Percentiles rank a stretch among this genome's conserved stretches.
These are phyloP conservation scores for Nixonia krombeini DNA, from an alignment of 1,140 invertebrate species.

Conservation along the genomic window DNA sequence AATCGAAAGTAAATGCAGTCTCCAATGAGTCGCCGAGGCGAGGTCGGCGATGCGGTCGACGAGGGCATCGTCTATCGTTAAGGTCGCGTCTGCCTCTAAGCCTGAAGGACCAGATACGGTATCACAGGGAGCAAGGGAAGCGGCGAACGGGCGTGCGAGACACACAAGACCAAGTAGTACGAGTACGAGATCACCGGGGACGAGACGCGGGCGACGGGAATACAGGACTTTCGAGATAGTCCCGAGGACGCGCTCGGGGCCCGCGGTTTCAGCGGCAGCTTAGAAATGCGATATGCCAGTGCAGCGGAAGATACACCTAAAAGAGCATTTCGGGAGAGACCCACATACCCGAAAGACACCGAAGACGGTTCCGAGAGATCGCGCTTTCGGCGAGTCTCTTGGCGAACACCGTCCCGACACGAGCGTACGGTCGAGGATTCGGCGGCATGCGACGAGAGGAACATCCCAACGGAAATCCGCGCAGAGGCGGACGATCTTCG, in stretches of 20 bases:
- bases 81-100: constrained; percentile 50
- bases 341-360: neutral
- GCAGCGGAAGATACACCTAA: constrained; percentile 8
- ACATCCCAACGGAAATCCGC: neutral
- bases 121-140: constrained; percentile 15
- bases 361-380: neutral
- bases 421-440: constrained; percentile 3
- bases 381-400: neutral
- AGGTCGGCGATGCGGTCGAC: constrained; percentile 48
- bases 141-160: constrained; percentile 41
- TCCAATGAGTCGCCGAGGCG: constrained; percentile 79
- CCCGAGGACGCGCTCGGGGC: constrained; percentile 10
- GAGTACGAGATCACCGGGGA: constrained; percentile 18
- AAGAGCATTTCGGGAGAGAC: too few species aligned
- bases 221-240: constrained; percentile 16
- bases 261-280: constrained; percentile 10
- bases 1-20: constrained; percentile 93
- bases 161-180: constrained; percentile 25
- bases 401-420: too few species aligned
- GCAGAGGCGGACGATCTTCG: neutral
- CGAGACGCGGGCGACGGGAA: constrained; percentile 17
- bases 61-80: constrained; percentile 49
- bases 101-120: constrained; percentile 22
- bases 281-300: constrained; percentile 1
- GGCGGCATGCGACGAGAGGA: constrained; percentile 13